Base-by-base conservation (phyloP, 2,113 vertebrate species). In the Anarhynchus alexandrinus region DNA sequence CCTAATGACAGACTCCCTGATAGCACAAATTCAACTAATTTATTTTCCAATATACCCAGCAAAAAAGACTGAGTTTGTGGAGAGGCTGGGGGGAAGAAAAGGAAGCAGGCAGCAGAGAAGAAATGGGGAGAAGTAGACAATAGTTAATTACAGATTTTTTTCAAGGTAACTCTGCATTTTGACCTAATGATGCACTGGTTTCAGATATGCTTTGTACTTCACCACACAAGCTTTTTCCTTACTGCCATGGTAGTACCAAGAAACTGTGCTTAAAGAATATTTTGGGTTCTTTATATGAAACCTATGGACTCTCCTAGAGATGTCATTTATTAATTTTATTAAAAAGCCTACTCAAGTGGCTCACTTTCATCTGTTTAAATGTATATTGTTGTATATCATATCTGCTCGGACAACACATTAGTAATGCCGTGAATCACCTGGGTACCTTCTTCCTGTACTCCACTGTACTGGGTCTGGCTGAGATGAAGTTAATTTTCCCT, bases 11-110 rank as follows among this genome's bases (percentile, higher is more conserved):
- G 84, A 40, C 74, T 90, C 67, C 57, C 83, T 91, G 97, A 96
- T 97, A 97, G 83, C 88, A 96, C 88, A 95, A 86, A 94, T 91
- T n/a, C 92, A 95, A 83, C 91, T 94, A 96, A 97, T 97, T 96
- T 96, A 96, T 96, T 96, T 97, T 95, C 80, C 93, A 92, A 59
- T 86, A 83, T 26, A 95, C 3, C 23, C 18, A 36, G 40, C 10
- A 90, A 74, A 74, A 70, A 77, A 1, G 9, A 19, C 20, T 23
- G 43, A 59, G 7, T 55, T 52, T 82, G 29, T 77, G 11, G 40
- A 76, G 32, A 59, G 7, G 3, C 15, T 38, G 30, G 5, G 11
- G 11, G 26, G 15, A 74, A 64, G n/a, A 15, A 76, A 19, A 76
- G 2, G 12, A 92, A 3, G 5, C 5, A 74, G 14, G 5, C 11